Evolutionary conservation across 2,113 vertebrate species (phyloP), one percentile per base, ranked within the genome.

Genomic region (Cheilinus undulatus): DNA sequence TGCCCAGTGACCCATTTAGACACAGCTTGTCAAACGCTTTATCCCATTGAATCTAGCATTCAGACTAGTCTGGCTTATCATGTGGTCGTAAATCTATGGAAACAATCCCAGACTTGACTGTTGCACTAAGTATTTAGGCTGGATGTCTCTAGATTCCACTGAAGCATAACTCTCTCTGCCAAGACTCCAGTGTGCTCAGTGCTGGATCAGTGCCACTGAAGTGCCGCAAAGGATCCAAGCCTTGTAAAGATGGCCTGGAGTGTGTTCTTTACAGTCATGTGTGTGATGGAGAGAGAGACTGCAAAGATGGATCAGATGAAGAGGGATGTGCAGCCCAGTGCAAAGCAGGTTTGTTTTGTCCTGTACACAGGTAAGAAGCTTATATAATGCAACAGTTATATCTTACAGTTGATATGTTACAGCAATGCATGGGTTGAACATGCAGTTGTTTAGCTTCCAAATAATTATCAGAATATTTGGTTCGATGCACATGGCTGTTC

Each of bases 201-300:
- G 7, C 52, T 5, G 60, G 17, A n/a, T 15, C 56, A 0, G 5
- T 48, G 0, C 71, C 84, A 22, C 5, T 91, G 23, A 90, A 24
- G 54, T 93, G 92, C 57, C 74, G 61, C 11, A 58, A 32, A 12
- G 92, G 91, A 0, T 94, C 93, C 24, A 59, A 76, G 59, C 79
- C 32, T 3, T 97, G 95, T 72, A 82, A 1, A 2, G 89, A 95
- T 0, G 92, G 93, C 34, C 86, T 86, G 0, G 91, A 91, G 19
- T 97, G 95, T 0, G 74, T 97, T 0, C 83, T 93, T 50, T 86
- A 74, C 36, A 92, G 89, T 30, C 93, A 93, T 0, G 1, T 95
- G 49, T 96, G 96, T 40, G 94, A 96, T 11, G 95, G 95, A 4
- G 92, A 95, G 52, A 54, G 13, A 3, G 95, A 97, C 88, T 96